A percentile compares a stretch with the other conserved stretches of the same genome.
Evolutionary conservation across 2,113 vertebrate genomes (phyloP).

Genomic region (Anolis sagrei): DNA sequence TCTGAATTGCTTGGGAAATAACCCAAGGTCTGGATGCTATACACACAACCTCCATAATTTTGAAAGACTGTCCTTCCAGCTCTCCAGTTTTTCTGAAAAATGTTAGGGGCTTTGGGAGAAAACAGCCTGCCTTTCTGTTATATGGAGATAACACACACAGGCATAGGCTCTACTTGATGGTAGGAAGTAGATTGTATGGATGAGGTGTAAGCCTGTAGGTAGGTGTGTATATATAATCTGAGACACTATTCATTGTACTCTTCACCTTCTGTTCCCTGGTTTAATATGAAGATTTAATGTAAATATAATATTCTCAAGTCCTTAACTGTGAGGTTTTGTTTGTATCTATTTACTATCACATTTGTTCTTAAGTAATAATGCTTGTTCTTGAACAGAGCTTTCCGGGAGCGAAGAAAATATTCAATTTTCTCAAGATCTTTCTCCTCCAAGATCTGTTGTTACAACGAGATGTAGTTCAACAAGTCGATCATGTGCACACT

Average conservation of each 20-base stretch:
- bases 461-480: slow-evolving; percentile 77
- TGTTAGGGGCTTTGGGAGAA: too few species aligned
- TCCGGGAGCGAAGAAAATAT: slow-evolving; percentile 84
- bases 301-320: not conserved
- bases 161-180: not conserved
- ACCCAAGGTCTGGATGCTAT: too few species aligned
- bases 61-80: too few species aligned
- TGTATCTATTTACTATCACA: not conserved
- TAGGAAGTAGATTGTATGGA: not conserved
- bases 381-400: slow-evolving; percentile 67
- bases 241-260: not conserved
- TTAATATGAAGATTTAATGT: not conserved
- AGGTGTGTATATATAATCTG: not conserved
- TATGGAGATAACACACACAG: not conserved
- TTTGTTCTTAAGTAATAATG: not conserved
- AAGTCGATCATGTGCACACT: slow-evolving; percentile 76
- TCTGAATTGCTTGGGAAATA: not conserved
- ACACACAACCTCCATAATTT: too few species aligned
- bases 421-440: slow-evolving; percentile 77
- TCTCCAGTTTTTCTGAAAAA: too few species aligned
- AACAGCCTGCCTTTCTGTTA: not conserved
- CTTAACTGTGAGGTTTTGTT: not conserved
- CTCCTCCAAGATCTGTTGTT: slow-evolving; percentile 74
- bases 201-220: not conserved
- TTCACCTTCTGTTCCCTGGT: not conserved